Conservation (phyloP, 1,140 invertebrate genomes). For the Drosophila subobscura region DNA sequence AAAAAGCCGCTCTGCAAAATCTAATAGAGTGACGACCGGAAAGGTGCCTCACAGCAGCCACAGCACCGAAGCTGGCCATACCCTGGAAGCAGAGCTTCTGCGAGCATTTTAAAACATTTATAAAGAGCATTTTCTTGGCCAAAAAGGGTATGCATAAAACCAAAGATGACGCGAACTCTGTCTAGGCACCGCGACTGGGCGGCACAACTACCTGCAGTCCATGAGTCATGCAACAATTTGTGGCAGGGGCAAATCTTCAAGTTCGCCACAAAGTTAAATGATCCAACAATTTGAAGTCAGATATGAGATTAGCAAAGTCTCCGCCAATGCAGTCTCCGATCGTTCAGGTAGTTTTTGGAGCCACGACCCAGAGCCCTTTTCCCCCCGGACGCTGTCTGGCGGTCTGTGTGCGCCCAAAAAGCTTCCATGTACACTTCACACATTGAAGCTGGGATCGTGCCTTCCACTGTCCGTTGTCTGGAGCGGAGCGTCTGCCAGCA, state of each 20-base stretch:
- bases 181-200: slow-evolving; percentile 22
- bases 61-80: neutral
- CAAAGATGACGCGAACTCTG: slow-evolving; percentile 22
- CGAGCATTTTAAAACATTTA: neutral
- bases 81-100: neutral
- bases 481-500: slow-evolving; percentile 14
- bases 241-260: slow-evolving; percentile 44
- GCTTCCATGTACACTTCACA: slow-evolving; percentile 8
- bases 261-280: slow-evolving; percentile 43
- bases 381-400: neutral
- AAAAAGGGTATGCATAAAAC: slow-evolving; percentile 20
- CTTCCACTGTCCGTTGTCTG: slow-evolving; percentile 4
- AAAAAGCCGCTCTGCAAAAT: slow-evolving; percentile 41
- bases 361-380: slow-evolving; percentile 60
- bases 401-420: slow-evolving; percentile 14
- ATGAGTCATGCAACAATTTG: slow-evolving; percentile 50
- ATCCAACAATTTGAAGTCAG: slow-evolving; percentile 70
- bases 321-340: slow-evolving; percentile 11
- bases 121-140: neutral
- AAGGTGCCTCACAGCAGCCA: no score
- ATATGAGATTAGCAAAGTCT: slow-evolving; percentile 73
- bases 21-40: slow-evolving; percentile 47
- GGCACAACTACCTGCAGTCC: slow-evolving; percentile 50
- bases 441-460: slow-evolving; percentile 26
- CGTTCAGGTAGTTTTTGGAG: slow-evolving; percentile 66